Conservation (phyloP, 2,797 vertebrate species). For the Iguana delicatissima region DNA sequence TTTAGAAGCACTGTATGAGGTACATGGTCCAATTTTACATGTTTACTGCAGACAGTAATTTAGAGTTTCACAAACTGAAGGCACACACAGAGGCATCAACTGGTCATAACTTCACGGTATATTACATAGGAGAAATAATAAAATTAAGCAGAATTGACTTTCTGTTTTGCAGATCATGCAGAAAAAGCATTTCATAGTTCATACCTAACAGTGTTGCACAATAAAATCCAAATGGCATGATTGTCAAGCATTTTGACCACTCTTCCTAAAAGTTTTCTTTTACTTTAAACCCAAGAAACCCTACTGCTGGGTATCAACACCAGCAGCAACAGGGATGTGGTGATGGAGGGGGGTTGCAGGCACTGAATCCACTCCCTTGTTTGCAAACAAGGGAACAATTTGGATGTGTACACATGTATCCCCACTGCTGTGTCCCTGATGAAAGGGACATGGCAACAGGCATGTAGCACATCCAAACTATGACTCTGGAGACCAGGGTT, state of each 20-base stretch:
- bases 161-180: constrained; percentile 61
- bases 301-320: too few species aligned
- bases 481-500: too few species aligned
- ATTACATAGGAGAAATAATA: constrained; percentile 41
- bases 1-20: constrained; percentile 55
- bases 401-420: too few species aligned
- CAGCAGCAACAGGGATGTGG: too few species aligned
- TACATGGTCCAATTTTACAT: constrained; percentile 53
- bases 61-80: constrained; percentile 42
- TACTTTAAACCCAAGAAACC: background rate
- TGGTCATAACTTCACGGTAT: constrained; percentile 18
- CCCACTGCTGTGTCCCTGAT: too few species aligned
- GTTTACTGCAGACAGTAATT: constrained; percentile 55
- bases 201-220: constrained; percentile 32
- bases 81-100: background rate
- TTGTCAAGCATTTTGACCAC: constrained; percentile 25
- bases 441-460: too few species aligned
- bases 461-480: too few species aligned
- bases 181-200: constrained; percentile 61
- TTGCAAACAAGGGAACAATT: too few species aligned
- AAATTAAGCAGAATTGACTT: constrained; percentile 66
- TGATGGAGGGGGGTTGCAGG: too few species aligned
- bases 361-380: too few species aligned
- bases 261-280: constrained; percentile 22
- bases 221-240: constrained; percentile 18